Evolutionary conservation across 2,888 invertebrate species (phyloP).

Genomic region (Torymus auratus): DNA sequence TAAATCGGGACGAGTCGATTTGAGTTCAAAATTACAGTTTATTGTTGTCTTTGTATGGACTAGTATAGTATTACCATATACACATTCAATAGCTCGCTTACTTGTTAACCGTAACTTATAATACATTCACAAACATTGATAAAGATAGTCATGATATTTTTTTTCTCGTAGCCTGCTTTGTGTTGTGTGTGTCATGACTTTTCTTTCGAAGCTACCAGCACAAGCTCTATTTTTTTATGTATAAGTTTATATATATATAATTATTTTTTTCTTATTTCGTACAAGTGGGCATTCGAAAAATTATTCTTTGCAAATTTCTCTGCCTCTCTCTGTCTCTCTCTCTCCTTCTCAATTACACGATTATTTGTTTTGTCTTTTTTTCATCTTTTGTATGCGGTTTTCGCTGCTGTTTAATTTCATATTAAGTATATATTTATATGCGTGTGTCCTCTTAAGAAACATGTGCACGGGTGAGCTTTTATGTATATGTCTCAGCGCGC

Average conservation of each 20-base stretch:
- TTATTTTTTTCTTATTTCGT: slow-evolving; percentile 63
- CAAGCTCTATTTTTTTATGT: slow-evolving; percentile 67
- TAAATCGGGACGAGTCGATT: slow-evolving; percentile 1
- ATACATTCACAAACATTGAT: slow-evolving; percentile 77
- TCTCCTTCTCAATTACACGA: slow-evolving; percentile 2
- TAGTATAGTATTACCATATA: slow-evolving; percentile 76
- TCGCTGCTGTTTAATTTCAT: not conserved
- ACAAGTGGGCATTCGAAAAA: slow-evolving; percentile 60
- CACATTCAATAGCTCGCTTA: slow-evolving; percentile 77
- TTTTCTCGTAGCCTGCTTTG: slow-evolving; percentile 57
- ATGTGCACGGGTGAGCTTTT: slow-evolving; percentile 8
- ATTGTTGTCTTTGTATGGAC: slow-evolving; percentile 76
- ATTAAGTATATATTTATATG: slow-evolving; percentile 1
- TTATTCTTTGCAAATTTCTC: slow-evolving; percentile 16
- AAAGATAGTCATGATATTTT: slow-evolving; percentile 75
- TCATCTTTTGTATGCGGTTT: slow-evolving; percentile 15
- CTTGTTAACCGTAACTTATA: slow-evolving; percentile 75
- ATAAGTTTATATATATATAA: slow-evolving; percentile 67
- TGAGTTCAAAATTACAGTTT: slow-evolving; percentile 76
- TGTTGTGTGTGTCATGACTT: slow-evolving; percentile 70
- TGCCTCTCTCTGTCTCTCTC: not conserved
- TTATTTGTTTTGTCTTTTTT: slow-evolving; percentile 11
- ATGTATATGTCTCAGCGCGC: slow-evolving; percentile 12
- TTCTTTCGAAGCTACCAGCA: slow-evolving; percentile 70
- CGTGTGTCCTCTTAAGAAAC: slow-evolving; percentile 40